These are phyloP conservation scores for Catostomus latipinnis DNA, from an alignment of 2,797 vertebrate species.

Conservation along the genomic window DNA sequence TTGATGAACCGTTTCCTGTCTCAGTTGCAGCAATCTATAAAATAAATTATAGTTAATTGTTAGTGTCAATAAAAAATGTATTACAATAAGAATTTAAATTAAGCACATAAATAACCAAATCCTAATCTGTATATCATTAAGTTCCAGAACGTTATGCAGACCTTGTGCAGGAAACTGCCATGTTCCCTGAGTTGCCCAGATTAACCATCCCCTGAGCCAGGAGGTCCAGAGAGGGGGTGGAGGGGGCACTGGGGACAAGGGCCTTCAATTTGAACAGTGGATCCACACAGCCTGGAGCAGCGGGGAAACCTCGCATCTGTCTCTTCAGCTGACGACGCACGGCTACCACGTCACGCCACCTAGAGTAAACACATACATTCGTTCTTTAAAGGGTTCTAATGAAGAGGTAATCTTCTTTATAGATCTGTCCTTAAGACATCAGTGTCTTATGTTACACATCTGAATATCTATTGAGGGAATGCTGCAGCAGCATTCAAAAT, in stretches of 20 bases:
- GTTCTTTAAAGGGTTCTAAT: slow-evolving; percentile 1
- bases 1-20: slow-evolving; percentile 78
- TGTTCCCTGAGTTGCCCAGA: slow-evolving; percentile 86
- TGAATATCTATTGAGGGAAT: no score
- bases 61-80: background rate
- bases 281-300: slow-evolving; percentile 88
- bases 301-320: slow-evolving; percentile 95
- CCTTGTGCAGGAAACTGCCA: slow-evolving; percentile 90
- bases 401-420: no score
- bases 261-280: slow-evolving; percentile 82
- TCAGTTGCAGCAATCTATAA: slow-evolving; percentile 80
- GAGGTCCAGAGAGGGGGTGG: slow-evolving; percentile 73
- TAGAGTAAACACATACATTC: slow-evolving; percentile 56
- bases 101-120: no score
- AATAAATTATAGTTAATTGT: background rate
- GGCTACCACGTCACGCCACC: slow-evolving; percentile 91
- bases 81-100: no score
- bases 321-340: slow-evolving; percentile 89
- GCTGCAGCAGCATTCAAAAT: no score
- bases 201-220: slow-evolving; percentile 83
- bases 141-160: slow-evolving; percentile 55
- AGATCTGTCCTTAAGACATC: no score
- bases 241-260: slow-evolving; percentile 87
- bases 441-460: no score
- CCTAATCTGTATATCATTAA: no score